Evolutionary conservation across 2,888 invertebrate species (phyloP).

Genomic region (Pilophorus perplexus): DNA sequence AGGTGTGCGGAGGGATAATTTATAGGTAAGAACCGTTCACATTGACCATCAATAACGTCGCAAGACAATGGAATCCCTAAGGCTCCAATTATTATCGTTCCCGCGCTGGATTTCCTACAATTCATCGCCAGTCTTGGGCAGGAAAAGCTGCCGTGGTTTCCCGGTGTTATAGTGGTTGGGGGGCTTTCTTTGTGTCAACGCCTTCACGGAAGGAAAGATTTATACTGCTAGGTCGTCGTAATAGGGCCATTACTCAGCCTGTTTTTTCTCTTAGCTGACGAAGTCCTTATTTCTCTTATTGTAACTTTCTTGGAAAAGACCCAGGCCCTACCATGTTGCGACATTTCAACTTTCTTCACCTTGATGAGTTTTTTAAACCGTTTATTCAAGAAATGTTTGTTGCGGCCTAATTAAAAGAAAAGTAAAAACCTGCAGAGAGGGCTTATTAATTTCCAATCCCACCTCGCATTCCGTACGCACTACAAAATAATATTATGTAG

Average conservation of each 20-base stretch:
- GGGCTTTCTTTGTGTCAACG: conserved; percentile 26
- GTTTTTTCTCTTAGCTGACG: conserved; percentile 15
- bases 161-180: conserved; percentile 2
- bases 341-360: no score
- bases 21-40: no score
- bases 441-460: no score
- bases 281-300: conserved; percentile 27
- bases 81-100: not conserved
- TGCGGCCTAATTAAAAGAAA: no score
- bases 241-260: conserved; percentile 28
- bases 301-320: conserved; percentile 7
- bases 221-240: conserved; percentile 22
- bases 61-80: not conserved
- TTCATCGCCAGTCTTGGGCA: not conserved
- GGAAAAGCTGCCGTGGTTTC: not conserved
- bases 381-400: no score
- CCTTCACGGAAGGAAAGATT: conserved; percentile 18
- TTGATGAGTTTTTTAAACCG: no score
- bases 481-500: no score
- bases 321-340: not conserved
- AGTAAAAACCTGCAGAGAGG: no score
- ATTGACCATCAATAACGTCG: not conserved
- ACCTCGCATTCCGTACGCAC: no score
- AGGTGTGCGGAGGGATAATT: no score
- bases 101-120: not conserved